Evolutionary conservation across 2,113 vertebrate genomes (phyloP), one percentile per base, ranked within the genome.

Genomic region (Todiramphus chloris): DNA sequence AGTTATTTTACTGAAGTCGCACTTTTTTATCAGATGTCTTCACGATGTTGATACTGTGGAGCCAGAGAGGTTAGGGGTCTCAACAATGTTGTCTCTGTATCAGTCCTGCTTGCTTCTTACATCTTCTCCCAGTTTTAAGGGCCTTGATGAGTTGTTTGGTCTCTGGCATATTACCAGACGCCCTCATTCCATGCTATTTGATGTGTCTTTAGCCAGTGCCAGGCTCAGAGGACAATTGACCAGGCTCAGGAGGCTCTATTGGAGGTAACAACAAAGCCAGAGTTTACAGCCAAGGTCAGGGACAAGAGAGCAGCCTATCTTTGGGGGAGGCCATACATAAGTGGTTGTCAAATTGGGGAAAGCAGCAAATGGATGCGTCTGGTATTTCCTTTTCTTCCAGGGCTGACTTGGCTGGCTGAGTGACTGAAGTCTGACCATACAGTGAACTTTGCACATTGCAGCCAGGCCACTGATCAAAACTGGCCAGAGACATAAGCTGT

Each of bases 261-360:
- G 66, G 70, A 59, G 43, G 46, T 58, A 73, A 56, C 1, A 1
- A 33, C 1, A 6, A 69, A 73, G 30, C 79, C 82, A 39, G 64
- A 56, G 30, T 90, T 95, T 84, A 92, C 31, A 68, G 60, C 83
- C 79, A 93, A 93, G 51, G 80, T 89, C 83, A 93, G 86, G 31
- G 48, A 87, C 80, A 81, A 68, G 84, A 39, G 13, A 92, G 41
- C 62, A 84, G 62, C 30, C 55, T 37, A 43, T 28, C 53, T 93
- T 95, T 92, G 88, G 16, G 24, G 66, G 37, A 64, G n/a, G 25
- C 66, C 30, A 13, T 63, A 86, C 33, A 15, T 63, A 86, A 86
- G 64, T 60, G 67, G n/a, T 39, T 94, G 44, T 79, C 76, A 89
- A 50, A 67, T 0, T 66, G 43, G 6, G 23, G 62, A 91, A 88